A percentile compares a stretch with the other conserved stretches of the same genome.
Evolutionary conservation across 2,888 invertebrate genomes (phyloP).

Genomic region (Drosophila borborema): DNA sequence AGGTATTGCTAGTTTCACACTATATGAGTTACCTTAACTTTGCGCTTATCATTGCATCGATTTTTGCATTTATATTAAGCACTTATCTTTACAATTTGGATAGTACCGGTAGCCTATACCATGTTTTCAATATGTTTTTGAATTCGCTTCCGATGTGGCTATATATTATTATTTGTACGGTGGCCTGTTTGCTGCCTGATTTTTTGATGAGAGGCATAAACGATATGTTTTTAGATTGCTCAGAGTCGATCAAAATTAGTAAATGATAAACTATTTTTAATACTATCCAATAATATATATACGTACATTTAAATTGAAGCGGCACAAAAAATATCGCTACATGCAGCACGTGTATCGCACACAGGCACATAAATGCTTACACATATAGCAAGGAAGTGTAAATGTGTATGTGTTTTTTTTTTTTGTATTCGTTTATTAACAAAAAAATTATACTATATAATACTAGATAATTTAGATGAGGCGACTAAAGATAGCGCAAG

Average conservation of each 20-base stretch:
- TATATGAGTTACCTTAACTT: constrained; percentile 87
- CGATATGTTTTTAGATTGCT: constrained; percentile 56
- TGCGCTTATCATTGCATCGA: constrained; percentile 86
- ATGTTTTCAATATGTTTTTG: constrained; percentile 87
- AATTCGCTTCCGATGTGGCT: constrained; percentile 87
- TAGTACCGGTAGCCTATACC: constrained; percentile 86
- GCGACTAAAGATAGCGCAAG: too few relatives aligned
- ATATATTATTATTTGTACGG: constrained; percentile 86
- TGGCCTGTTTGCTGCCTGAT: constrained; percentile 87
- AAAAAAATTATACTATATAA: too few relatives aligned
- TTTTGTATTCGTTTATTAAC: too few relatives aligned
- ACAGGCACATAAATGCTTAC: too few relatives aligned
- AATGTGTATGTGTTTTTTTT: too few relatives aligned
- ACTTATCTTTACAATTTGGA: constrained; percentile 87
- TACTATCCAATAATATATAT: not conserved
- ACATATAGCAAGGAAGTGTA: too few relatives aligned
- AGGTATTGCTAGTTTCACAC: constrained; percentile 87
- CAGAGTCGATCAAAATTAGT: not conserved
- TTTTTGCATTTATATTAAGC: constrained; percentile 86
- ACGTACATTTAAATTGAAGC: not conserved
- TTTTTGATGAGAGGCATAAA: constrained; percentile 71
- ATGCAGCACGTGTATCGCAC: too few relatives aligned
- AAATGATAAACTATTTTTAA: constrained; percentile 1
- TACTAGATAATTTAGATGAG: too few relatives aligned
- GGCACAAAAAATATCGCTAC: not conserved